Conservation (phyloP, 2,888 invertebrate genomes). For the Limnephilus auricula region DNA sequence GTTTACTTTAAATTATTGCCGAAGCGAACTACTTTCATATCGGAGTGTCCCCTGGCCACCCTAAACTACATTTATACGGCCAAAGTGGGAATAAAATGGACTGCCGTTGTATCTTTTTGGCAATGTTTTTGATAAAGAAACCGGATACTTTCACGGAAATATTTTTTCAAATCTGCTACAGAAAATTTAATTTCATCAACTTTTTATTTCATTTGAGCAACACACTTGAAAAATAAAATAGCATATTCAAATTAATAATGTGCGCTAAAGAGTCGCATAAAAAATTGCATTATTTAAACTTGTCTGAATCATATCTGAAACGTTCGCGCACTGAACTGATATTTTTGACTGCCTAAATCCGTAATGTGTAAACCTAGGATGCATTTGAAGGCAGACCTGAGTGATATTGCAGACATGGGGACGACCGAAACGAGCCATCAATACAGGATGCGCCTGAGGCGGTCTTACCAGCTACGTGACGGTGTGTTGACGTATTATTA, state of each 20-base stretch:
- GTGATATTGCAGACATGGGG: not conserved
- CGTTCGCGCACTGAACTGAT: not conserved
- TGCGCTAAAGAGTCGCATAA: not conserved
- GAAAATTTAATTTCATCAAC: not conserved
- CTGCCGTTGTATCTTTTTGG: not conserved
- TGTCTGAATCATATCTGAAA: not conserved
- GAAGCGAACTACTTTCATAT: conserved; percentile 20
- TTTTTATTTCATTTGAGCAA: not conserved
- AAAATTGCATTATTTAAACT: not conserved
- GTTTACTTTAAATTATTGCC: conserved; percentile 45
- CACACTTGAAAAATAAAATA: too few relatives aligned
- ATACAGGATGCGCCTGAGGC: not conserved
- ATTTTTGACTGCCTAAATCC: not conserved
- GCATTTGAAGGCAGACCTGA: not conserved
- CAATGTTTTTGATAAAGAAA: not conserved
- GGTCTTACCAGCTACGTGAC: too few relatives aligned
- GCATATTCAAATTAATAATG: not conserved
- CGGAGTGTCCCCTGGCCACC: conserved; percentile 13
- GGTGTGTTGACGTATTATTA: too few relatives aligned
- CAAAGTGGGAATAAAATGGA: not conserved
- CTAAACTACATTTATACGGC: conserved; percentile 26
- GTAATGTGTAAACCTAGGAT: too few relatives aligned
- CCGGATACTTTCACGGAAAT: not conserved
- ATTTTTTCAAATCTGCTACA: not conserved
- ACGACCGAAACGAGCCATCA: not conserved